Conservation (phyloP, 2,888 invertebrate genomes). For the Theretra japonica region DNA sequence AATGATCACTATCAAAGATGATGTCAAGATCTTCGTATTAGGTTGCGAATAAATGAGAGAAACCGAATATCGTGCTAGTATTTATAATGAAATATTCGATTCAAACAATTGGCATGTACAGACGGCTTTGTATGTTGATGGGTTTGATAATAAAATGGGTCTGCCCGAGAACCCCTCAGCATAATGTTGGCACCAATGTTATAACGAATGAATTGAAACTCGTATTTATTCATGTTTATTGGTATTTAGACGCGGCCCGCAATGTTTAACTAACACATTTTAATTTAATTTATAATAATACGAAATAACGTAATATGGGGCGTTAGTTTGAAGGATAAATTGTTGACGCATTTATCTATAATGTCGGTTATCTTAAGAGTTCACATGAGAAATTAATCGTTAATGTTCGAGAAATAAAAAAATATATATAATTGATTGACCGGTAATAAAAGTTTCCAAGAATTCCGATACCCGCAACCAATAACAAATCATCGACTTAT, state of each 20-base stretch:
- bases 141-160: constrained; percentile 29
- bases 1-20: no score
- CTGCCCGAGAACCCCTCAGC: constrained; percentile 28
- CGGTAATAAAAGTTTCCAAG: background rate
- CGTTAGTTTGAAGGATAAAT: no score
- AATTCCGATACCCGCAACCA: background rate
- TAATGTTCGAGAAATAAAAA: no score
- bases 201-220: constrained; percentile 26
- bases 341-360: no score
- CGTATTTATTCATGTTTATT: constrained; percentile 22
- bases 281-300: background rate
- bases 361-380: no score
- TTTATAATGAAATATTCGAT: constrained; percentile 31
- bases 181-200: constrained; percentile 30
- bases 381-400: no score
- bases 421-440: no score
- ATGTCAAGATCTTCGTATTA: no score
- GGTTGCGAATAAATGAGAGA: no score
- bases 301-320: no score
- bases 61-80: background rate
- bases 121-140: constrained; percentile 50
- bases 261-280: constrained; percentile 2
- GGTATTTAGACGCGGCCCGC: constrained; percentile 21
- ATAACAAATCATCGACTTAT: background rate
- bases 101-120: constrained; percentile 42